Base-by-base conservation (phyloP, 1,140 invertebrate genomes). In the Liolophura sinensis region DNA sequence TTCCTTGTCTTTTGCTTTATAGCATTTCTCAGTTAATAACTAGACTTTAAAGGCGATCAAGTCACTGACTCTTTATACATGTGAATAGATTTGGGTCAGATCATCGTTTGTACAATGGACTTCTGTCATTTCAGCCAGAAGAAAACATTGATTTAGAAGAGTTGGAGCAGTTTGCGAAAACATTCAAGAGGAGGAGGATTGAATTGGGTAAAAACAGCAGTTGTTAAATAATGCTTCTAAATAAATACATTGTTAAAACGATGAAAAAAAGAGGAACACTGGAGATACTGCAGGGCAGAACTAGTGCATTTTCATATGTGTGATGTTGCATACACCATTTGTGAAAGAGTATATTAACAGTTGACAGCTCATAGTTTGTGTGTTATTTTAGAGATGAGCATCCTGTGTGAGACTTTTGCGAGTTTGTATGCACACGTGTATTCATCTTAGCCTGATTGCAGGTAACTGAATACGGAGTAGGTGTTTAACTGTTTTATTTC, bases 161-260 rank as follows among this genome's bases (percentile, higher is more conserved):
- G 84, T 88, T 99, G 70, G 97, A 99, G 85, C 93, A 95, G 63
- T 99, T 99, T 86, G 97, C 98, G 64, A 99, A 99, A 86, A 96
- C 97, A 82, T 99, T 99, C 87, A 99, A 99, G 85, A 96, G 99
- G 85, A 88, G 96, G 62, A 90, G 98, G 68, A 99, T 99, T 84
- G 99, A 99, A 86, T 88, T 99, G 47, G 98, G 98, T 70, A 97
- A 73, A 71, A 81, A 69, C 1, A 95, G 97, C 85, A 40, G 3
- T 5, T 40, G 31, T 40, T 5, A 40, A 40, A 5, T 5, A 95
- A 40, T 40, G 31, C 31, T 40, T 9, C 31, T 5, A 40, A 40
- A 9, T 40, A 3, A 3, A 40, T 40, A 40, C n/a, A n/a, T n/a
- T n/a, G n/a, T n/a, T n/a, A 40, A 40, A 40, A 40, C 9, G 31